Evolutionary conservation across 92 coral and sea anemone genomes (phyloP), one percentile per base, ranked within the genome.

Genomic region (Bergia puertoricense): DNA sequence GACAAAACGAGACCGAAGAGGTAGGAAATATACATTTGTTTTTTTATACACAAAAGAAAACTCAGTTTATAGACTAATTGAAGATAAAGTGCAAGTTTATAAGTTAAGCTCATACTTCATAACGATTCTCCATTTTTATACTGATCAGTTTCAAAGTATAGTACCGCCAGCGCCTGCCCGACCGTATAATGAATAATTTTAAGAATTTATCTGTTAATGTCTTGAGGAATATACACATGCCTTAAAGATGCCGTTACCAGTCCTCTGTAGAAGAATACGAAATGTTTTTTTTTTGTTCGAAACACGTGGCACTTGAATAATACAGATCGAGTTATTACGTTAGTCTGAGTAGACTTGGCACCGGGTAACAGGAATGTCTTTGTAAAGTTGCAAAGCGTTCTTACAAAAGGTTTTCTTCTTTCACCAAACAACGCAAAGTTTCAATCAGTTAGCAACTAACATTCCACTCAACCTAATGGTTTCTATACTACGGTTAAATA

Each of bases 1-100:
- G 97, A 94, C 40, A 95, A 90, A 45, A 59, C 90, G 74, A 93
- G 76, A 39, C 90, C 86, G 45, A 97, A 92, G 84, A 93, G 97
- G 98, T 94, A 86, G 10, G 88, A 13, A 48, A 44, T 2, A 18
- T 16, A 20, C 13, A 16, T 2, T 57, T 14, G 20, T 9, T 16
- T 10, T 72, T 72, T 72, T 72, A 37, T 72, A 11, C 43, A 62
- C 20, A 6, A 13, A 8, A 37, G 40, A 2, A 38, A 0, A 39
- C 5, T 74, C 41, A 8, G 43, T 72, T 6, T 72, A 41, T 72
- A 36, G 43, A 41, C 30, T 8, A 72, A 54, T 18, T 1, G 59
- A 13, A 7, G 10, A 48, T 48, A 48, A 54, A 18, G 59, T 48
- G 10, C 54, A 54, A 54, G 59, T 62, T 62, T 23, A 6, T 7